A percentile compares a stretch with the other conserved stretches of the same genome.
phyloP scores from a whole-genome alignment of 2,797 vertebrate genomes.

The Pampus argenteus region DNA sequence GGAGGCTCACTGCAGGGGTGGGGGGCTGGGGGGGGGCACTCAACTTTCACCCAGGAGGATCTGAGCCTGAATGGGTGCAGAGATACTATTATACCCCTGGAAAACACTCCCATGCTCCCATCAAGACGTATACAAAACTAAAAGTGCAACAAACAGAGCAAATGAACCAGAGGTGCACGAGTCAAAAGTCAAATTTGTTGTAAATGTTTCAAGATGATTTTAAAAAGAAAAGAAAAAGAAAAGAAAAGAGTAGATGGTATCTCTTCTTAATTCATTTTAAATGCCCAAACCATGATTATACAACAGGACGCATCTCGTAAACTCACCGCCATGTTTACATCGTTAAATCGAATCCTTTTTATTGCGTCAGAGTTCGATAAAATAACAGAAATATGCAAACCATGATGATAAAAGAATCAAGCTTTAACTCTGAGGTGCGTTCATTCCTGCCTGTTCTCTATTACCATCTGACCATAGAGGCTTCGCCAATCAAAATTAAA shows the following conservation, averaged over 20 bases:
- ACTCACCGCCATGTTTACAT: background rate
- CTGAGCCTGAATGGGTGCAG: slow-evolving; percentile 69
- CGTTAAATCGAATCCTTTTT: slow-evolving; percentile 13
- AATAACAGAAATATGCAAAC: slow-evolving; percentile 22
- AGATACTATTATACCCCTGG: slow-evolving; percentile 57
- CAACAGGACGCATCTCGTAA: background rate
- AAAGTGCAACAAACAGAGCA: background rate
- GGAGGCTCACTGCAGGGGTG: slow-evolving; percentile 40
- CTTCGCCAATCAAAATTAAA: slow-evolving; percentile 46
- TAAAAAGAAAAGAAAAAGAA: slow-evolving; percentile 7
- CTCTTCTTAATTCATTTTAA: slow-evolving; percentile 3
- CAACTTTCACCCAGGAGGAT: slow-evolving; percentile 76
- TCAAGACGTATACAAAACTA: slow-evolving; percentile 13
- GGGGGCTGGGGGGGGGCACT: slow-evolving; percentile 49
- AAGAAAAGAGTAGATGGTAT: background rate
- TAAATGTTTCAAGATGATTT: slow-evolving; percentile 27
- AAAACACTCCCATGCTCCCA: slow-evolving; percentile 58
- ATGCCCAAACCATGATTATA: slow-evolving; percentile 8
- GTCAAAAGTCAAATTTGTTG: background rate
- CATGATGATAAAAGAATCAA: slow-evolving; percentile 51
- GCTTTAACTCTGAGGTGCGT: slow-evolving; percentile 30
- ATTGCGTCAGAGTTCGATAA: slow-evolving; percentile 14
- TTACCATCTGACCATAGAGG: slow-evolving; percentile 53
- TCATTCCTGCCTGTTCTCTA: slow-evolving; percentile 38
- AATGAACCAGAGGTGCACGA: background rate